Evolutionary conservation across 2,888 invertebrate species (phyloP).

Genomic region (Gortyna flavago): DNA sequence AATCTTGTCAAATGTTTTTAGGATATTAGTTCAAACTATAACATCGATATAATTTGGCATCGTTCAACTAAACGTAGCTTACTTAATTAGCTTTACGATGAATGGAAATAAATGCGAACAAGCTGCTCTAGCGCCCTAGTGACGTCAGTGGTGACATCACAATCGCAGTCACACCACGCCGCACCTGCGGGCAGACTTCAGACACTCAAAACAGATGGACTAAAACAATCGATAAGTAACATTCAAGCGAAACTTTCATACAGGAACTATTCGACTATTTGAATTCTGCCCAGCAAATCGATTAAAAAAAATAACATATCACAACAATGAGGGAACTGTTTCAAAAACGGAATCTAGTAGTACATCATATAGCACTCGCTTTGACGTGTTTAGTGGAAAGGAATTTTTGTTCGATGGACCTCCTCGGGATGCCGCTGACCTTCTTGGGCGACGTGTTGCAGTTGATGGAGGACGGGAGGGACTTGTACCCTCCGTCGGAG

Average conservation of each 20-base stretch:
- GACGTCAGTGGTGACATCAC: conserved; percentile 57
- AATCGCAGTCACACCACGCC: conserved; percentile 66
- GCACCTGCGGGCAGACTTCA: conserved; percentile 53
- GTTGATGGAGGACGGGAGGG: conserved; percentile 88
- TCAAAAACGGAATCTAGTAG: conserved; percentile 56
- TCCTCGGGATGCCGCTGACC: conserved; percentile 87
- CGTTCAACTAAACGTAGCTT: conserved; percentile 85
- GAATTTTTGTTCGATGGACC: conserved; percentile 87
- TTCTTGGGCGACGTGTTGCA: conserved; percentile 84
- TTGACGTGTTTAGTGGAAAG: conserved; percentile 85
- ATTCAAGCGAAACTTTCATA: conserved; percentile 53
- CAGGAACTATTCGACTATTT: conserved; percentile 50
- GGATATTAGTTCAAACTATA: conserved; percentile 57
- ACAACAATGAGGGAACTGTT: conserved; percentile 68
- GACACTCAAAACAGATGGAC: conserved; percentile 58
- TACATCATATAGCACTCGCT: conserved; percentile 84
- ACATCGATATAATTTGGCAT: conserved; percentile 87
- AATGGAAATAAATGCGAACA: conserved; percentile 84
- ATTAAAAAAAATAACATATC: conserved; percentile 52
- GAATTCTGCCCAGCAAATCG: conserved; percentile 56
- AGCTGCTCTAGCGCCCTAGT: conserved; percentile 75
- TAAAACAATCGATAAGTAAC: conserved; percentile 39
- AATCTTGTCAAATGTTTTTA: conserved; percentile 46
- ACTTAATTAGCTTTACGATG: conserved; percentile 79
- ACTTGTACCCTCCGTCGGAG: conserved; percentile 89